Evolutionary conservation across 2,113 vertebrate genomes (phyloP).

Genomic region (Aleadryas rufinucha): DNA sequence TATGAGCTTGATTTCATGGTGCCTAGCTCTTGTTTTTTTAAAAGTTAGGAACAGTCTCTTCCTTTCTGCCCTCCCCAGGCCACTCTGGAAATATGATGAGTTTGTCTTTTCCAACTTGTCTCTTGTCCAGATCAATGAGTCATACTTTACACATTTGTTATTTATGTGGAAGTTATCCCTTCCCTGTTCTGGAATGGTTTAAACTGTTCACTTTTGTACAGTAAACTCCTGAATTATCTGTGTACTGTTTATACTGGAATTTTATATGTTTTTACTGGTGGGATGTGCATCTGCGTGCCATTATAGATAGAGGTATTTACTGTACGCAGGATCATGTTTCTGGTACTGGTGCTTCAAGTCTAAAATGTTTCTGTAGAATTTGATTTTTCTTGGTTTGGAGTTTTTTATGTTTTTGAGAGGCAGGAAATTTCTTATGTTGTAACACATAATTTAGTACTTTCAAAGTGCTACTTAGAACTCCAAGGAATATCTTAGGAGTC

Average conservation of each 20-base stretch:
- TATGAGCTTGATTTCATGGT: background rate
- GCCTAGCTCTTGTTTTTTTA: background rate
- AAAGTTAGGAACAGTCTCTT: background rate
- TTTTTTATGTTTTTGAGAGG: background rate
- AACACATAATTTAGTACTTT: background rate
- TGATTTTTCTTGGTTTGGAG: background rate
- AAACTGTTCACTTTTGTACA: background rate
- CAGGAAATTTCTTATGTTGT: background rate
- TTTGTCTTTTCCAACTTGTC: constrained; percentile 4
- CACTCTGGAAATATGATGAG: background rate
- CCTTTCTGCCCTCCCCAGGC: background rate
- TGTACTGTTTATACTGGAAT: background rate
- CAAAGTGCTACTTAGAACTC: background rate
- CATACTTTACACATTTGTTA: background rate
- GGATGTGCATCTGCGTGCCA: background rate
- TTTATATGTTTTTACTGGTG: background rate
- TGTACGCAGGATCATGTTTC: background rate
- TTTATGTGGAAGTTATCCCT: background rate
- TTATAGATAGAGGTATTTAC: background rate
- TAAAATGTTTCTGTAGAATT: background rate
- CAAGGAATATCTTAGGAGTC: background rate
- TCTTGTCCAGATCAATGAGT: background rate
- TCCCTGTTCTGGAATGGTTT: background rate
- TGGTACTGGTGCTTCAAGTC: background rate
- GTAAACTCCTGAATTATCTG: background rate